Conservation (phyloP, 1,140 invertebrate species). For the Trichoplusia ni region DNA sequence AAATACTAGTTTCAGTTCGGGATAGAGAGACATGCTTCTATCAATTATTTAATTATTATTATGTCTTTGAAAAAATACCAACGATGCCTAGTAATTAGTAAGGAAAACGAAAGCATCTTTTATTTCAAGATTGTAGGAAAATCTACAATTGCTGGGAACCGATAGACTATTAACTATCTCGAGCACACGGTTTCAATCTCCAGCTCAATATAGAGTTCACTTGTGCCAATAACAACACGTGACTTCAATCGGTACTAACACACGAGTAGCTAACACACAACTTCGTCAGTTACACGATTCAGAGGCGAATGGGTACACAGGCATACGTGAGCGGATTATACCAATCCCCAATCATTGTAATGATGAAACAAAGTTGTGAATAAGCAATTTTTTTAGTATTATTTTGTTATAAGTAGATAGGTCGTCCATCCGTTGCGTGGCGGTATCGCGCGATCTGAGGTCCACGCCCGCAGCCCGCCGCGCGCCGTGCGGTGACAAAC, state of each 20-base stretch:
- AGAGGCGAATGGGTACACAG: not conserved
- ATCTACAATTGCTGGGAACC: not conserved
- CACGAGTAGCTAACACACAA: too few relatives aligned
- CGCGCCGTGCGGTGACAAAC: conserved; percentile 69
- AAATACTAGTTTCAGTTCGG: too few relatives aligned
- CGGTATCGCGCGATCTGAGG: conserved; percentile 44
- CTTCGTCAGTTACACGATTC: conserved; percentile 9
- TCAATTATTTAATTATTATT: too few relatives aligned
- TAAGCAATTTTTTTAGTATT: conserved; percentile 49
- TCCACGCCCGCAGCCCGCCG: conserved; percentile 42
- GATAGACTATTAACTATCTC: conserved; percentile 18
- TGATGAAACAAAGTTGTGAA: conserved; percentile 43
- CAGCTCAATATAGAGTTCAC: not conserved
- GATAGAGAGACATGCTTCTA: too few relatives aligned
- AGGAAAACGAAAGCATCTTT: not conserved
- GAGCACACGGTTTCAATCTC: not conserved
- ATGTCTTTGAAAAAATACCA: too few relatives aligned
- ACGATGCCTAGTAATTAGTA: too few relatives aligned
- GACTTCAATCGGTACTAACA: conserved; percentile 11
- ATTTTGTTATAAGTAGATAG: conserved; percentile 32
- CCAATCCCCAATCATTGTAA: conserved; percentile 34
- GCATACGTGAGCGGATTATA: conserved; percentile 23
- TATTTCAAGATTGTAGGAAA: not conserved
- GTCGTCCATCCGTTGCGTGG: conserved; percentile 38
- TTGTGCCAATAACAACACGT: conserved; percentile 20